A percentile compares a stretch with the other conserved stretches of the same genome.
phyloP scores from a whole-genome alignment of 2,113 vertebrate genomes.

The Upupa epops region DNA sequence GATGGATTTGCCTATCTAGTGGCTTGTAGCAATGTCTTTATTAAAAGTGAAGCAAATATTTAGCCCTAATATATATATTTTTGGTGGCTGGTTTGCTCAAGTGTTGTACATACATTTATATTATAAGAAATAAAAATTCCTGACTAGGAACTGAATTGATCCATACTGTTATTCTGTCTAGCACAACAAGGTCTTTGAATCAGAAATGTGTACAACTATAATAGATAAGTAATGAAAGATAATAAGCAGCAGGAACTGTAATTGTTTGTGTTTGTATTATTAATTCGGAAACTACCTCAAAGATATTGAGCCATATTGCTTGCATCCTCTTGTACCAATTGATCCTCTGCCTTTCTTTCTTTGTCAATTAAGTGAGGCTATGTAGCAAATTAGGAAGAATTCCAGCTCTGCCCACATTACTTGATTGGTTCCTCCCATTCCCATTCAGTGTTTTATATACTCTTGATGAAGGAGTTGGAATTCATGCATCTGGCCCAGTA shows the following conservation, averaged over 20 bases:
- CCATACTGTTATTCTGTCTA: not conserved
- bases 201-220: conserved; percentile 28
- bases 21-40: not conserved
- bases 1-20: not conserved
- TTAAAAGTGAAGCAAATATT: not conserved
- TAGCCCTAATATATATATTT: not conserved
- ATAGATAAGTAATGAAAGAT: conserved; percentile 39
- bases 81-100: not conserved
- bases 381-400: conserved; percentile 33
- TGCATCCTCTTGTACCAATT: conserved; percentile 45
- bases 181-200: conserved; percentile 26
- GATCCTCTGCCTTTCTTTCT: conserved; percentile 38
- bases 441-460: conserved; percentile 59
- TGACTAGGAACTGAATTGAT: not conserved
- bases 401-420: conserved; percentile 1
- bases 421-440: conserved; percentile 28
- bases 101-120: not conserved
- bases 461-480: conserved; percentile 60
- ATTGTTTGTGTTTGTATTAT: conserved; percentile 52
- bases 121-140: not conserved
- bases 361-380: conserved; percentile 13
- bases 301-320: conserved; percentile 48
- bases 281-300: conserved; percentile 39
- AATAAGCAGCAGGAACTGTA: conserved; percentile 33
- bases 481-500: conserved; percentile 50